phyloP scores from a whole-genome alignment of 2,113 vertebrate genomes.

The Mionectes macconnelli region DNA sequence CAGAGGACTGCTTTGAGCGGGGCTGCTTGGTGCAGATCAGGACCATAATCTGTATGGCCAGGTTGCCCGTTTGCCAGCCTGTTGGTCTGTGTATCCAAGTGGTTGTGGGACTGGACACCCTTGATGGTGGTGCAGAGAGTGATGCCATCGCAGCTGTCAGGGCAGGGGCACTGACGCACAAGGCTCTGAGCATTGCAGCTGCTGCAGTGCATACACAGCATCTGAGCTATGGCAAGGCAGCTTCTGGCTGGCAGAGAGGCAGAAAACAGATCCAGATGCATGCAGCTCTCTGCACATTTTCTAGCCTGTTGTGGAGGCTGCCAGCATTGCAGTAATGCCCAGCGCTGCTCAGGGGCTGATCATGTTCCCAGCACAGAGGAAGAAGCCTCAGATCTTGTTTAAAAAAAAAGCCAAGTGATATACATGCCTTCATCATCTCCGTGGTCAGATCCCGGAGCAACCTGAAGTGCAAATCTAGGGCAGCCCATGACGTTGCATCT shows the following conservation, averaged over 20 bases:
- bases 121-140: neutral
- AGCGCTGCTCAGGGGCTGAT: neutral
- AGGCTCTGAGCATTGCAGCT: neutral
- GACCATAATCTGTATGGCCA: neutral
- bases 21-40: neutral
- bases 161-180: fast-evolving
- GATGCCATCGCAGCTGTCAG: neutral
- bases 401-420: neutral
- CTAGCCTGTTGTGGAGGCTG: neutral
- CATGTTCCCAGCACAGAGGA: fast-evolving
- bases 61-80: neutral
- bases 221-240: fast-evolving
- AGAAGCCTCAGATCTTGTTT: neutral
- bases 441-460: neutral
- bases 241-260: neutral
- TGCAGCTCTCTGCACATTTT: neutral
- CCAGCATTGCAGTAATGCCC: neutral
- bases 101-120: neutral
- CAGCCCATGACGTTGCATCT: neutral
- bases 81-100: neutral
- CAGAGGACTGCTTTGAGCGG: neutral
- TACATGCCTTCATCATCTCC: neutral
- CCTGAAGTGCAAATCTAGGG: neutral
- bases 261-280: neutral
- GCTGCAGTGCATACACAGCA: fast-evolving